Evolutionary conservation across 1,140 invertebrate species (phyloP).

Genomic region (Thereuonema tuberculata): DNA sequence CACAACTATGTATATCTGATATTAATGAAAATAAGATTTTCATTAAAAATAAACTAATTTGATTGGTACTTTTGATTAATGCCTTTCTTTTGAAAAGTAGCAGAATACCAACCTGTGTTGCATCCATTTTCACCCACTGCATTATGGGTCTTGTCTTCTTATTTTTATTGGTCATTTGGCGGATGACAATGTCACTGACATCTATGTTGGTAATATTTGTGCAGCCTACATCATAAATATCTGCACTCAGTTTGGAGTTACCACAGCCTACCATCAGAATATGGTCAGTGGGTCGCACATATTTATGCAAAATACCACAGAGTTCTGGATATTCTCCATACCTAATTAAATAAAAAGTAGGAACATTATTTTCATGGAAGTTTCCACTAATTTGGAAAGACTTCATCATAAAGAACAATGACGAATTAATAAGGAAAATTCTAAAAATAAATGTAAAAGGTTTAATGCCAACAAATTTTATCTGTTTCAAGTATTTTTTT

Average conservation of each 20-base stretch:
- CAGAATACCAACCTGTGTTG: no score
- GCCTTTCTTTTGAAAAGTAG: no score
- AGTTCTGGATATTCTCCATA: slow-evolving; percentile 89
- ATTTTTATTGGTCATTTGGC: slow-evolving; percentile 72
- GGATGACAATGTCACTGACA: slow-evolving; percentile 76
- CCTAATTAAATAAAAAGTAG: no score
- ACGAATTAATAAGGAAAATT: no score
- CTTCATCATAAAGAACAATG: no score
- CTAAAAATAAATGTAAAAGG: no score
- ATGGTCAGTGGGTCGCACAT: slow-evolving; percentile 65
- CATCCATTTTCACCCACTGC: slow-evolving; percentile 75
- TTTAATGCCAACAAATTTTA: no score
- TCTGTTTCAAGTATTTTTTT: no score
- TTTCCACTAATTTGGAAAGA: neutral
- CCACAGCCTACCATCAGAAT: slow-evolving; percentile 85
- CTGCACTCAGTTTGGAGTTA: slow-evolving; percentile 78
- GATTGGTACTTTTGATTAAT: no score
- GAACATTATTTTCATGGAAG: neutral
- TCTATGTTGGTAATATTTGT: slow-evolving; percentile 79
- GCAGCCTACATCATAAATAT: slow-evolving; percentile 80
- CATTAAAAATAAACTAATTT: no score
- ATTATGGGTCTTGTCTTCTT: slow-evolving; percentile 48
- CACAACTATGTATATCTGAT: no score
- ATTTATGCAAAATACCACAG: slow-evolving; percentile 72
- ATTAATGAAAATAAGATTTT: no score